Conservation (phyloP, 2,888 invertebrate genomes). For the Heliconius charithonia region DNA sequence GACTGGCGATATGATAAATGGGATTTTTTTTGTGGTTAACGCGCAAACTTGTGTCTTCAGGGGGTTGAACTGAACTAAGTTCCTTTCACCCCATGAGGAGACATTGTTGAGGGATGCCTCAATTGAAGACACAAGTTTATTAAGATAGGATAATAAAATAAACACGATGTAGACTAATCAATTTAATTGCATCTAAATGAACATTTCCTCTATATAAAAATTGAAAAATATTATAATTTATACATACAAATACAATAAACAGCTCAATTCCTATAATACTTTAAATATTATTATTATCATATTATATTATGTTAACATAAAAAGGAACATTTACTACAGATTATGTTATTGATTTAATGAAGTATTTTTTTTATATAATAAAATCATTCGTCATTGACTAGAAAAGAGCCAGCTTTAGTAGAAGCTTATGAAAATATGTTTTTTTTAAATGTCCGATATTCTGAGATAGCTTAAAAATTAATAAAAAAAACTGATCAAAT, state of each 20-base stretch:
- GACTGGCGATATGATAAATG: no score
- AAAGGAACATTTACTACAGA: constrained; percentile 24
- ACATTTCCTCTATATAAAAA: constrained; percentile 71
- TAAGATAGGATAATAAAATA: constrained; percentile 47
- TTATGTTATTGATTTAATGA: constrained; percentile 9
- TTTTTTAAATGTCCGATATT: no score
- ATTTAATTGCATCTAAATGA: constrained; percentile 67
- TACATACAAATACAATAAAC: constrained; percentile 44
- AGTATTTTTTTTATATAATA: background rate
- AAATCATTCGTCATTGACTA: constrained; percentile 17
- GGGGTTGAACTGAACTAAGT: no score
- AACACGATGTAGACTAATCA: constrained; percentile 50
- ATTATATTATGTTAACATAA: constrained; percentile 1
- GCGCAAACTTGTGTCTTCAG: no score
- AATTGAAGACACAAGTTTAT: no score
- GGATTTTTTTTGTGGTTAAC: no score
- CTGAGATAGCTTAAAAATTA: no score
- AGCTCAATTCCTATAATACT: constrained; percentile 36
- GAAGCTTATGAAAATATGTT: no score
- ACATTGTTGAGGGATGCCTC: no score
- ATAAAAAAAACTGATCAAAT: no score
- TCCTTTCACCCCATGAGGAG: no score
- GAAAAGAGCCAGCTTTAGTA: constrained; percentile 20
- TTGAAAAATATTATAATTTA: constrained; percentile 57
- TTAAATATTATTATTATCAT: constrained; percentile 14